Evolutionary conservation across 2,888 invertebrate genomes (phyloP), one percentile per base, ranked within the genome.

Genomic region (Ormyrus pomaceus): DNA sequence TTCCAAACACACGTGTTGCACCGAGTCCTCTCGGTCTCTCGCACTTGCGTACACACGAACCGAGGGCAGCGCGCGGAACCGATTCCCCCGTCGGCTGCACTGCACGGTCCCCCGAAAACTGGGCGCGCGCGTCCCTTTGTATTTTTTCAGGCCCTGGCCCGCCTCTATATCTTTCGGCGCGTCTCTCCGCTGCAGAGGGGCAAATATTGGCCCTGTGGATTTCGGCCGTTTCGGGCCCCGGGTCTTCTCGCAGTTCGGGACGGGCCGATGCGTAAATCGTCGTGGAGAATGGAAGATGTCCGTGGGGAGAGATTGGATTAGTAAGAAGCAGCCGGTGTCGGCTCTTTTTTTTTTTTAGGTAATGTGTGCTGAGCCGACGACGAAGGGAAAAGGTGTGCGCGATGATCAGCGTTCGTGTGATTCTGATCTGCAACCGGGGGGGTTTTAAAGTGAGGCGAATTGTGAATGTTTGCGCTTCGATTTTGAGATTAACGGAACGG

Each of bases 151-250:
- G 64, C 48, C 53, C 77, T 56, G 0, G 10, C 58, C 8, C 6
- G 8, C 6, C 70, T 4, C 70, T 4, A 13, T 46, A 50, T 19
- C 59, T 62, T 69, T 68, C 59, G 62, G 48, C 19, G 34, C 64
- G 45, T 11, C 62, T 34, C 34, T n/a, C 53, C 61, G n/a, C 53
- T 19, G 6, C 50, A 9, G 45, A n/a, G 13, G 72, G 13, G 75
- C 75, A 80, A 80, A 80, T 77, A 80, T 80, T 80, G 68, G 50
- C 76, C 62, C 13, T 50, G 5, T n/a, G 19, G 80, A 80, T 68
- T 68, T 66, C 50, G 55, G 11, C 13, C 46, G 51, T 34, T 34
- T 8, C 6, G 46, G 56, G 46, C 34, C 19, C n/a, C 58, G 34
- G 5, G 6, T 10, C 48, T 48, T 45, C 8, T 34, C 64, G 9